phyloP scores from a whole-genome alignment of 2,797 vertebrate species.

The Cossypha heuglini region DNA sequence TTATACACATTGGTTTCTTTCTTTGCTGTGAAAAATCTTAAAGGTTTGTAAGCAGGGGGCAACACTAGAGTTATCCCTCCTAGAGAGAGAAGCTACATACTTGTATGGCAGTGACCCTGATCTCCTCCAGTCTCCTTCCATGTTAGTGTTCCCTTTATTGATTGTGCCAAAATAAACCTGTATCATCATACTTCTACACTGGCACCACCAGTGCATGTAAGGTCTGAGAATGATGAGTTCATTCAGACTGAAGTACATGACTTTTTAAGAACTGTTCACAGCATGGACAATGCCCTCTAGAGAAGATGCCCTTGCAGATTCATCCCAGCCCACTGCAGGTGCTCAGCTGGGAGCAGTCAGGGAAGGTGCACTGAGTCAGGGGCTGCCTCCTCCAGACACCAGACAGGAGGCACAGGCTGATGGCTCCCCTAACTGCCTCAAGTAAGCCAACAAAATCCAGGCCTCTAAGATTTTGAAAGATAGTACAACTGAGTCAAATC shows the following conservation, averaged over 20 bases:
- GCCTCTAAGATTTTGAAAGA: neutral
- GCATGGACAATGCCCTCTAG: accelerated
- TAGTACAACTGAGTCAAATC: neutral
- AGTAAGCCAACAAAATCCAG: neutral
- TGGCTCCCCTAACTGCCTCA: neutral
- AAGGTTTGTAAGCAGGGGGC: neutral
- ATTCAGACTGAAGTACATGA: neutral
- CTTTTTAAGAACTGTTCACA: neutral
- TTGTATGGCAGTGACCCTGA: neutral
- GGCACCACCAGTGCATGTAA: neutral
- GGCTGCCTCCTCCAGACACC: neutral
- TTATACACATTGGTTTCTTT: neutral
- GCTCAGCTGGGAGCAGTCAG: neutral
- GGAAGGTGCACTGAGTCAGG: neutral
- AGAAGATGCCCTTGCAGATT: neutral
- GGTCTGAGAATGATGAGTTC: neutral
- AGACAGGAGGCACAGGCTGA: neutral
- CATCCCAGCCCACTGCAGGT: neutral
- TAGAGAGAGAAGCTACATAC: neutral
- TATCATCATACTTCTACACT: accelerated
- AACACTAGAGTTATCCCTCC: neutral
- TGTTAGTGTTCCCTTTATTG: neutral
- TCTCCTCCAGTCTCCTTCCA: neutral
- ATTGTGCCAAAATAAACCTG: neutral
- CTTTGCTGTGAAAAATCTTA: neutral